Conservation (phyloP, 2,888 invertebrate genomes). For the Sesia apiformis region DNA sequence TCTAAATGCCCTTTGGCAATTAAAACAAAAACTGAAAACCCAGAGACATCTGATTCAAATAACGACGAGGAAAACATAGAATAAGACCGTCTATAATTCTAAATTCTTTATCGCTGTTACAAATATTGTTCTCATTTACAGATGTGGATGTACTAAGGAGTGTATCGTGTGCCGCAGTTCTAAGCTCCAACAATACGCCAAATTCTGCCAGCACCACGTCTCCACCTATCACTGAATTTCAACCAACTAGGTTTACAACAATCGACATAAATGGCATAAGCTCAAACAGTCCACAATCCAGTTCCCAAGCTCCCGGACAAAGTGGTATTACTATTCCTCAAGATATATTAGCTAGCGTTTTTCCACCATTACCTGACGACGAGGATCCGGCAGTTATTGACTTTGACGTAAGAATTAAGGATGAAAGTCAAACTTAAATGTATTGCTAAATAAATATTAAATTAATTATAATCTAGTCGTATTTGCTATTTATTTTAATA, state of each 20-base stretch:
- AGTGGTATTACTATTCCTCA: not conserved
- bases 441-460: not conserved
- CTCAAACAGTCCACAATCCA: not conserved
- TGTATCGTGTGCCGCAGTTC: slow-evolving; percentile 2
- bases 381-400: not conserved
- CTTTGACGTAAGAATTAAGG: not conserved
- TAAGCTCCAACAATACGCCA: not conserved
- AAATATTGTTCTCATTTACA: not conserved
- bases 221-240: not conserved
- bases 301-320: not conserved
- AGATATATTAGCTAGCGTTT: not conserved
- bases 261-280: slow-evolving; percentile 1
- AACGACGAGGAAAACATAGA: no score
- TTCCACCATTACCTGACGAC: not conserved
- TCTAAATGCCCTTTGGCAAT: no score
- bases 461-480: not conserved
- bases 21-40: no score
- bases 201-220: not conserved
- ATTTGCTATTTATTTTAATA: not conserved
- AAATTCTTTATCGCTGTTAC: no score
- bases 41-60: no score
- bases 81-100: no score
- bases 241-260: slow-evolving; percentile 1
- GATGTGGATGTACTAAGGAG: slow-evolving; percentile 6
- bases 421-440: not conserved